Base-by-base conservation (phyloP, 2,797 vertebrate genomes). In the Sebastes elongatus region DNA sequence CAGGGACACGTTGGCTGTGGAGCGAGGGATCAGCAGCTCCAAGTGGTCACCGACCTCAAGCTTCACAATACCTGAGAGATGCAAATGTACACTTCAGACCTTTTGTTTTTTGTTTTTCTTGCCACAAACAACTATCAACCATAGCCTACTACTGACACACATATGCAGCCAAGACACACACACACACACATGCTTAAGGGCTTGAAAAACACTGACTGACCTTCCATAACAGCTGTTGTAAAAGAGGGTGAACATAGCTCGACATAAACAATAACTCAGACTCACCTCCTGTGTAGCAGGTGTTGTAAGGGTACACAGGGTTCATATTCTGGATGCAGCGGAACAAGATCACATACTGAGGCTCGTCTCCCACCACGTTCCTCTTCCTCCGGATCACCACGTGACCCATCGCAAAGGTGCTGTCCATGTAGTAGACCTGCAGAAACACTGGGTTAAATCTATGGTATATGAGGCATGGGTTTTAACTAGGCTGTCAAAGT, bases 271-370 rank as follows among this genome's bases (percentile, higher is more conserved):
- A 63, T 49, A 42, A 56, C 42, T 53, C n/a, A 23, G 66, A 22
- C 91, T 92, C 76, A 99, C 98, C 98, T 93, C 97, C 98, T 3
- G 98, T 99, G 87, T 97, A 99, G 94, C 99, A 99, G 87, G 98
- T 98, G 96, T 99, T 98, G 89, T 94, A 99, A 8, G 97, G 96
- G 61, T 96, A 86, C 32, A 89, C 92, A 2, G 90, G 89, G 78
- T 97, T 96, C 98, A 99, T 99, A 60, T 94, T 97, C 94, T 99
- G 98, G 92, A 99, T 97, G 88, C 99, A 99, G 75, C 97, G 97
- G 91, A 98, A 99, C 88, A 99, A 87, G 67, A 96, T 95, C 70
- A 99, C 97, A 84, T 96, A 89, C 74, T 94, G 97, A 77, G 96
- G 90, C 86, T 99, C 98, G 0, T 98, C 95, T 27, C 98, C 98